Evolutionary conservation across 2,113 vertebrate genomes (phyloP), one percentile per base, ranked within the genome.

Genomic region (Barbus barbus): DNA sequence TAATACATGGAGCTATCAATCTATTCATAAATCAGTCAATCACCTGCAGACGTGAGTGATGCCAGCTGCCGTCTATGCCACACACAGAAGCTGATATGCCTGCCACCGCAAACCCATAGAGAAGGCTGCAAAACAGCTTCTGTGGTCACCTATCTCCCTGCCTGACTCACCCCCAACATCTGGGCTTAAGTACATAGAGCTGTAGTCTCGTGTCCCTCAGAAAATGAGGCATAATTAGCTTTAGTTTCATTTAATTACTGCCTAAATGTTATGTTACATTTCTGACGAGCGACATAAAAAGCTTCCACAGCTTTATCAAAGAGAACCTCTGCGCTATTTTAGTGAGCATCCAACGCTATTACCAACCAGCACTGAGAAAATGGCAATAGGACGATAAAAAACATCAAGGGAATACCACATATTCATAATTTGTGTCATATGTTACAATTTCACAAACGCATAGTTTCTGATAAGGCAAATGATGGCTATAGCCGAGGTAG

Each of bases 201-300:
- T 90, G 86, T 85, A 89, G 90, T 91, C 88, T 87, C 82, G 36
- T 26, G 87, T 90, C 82, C 88, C 88, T 86, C 88, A 86, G 83
- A 87, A 91, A 93, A 93, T 92, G 89, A 93, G 87, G 90, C 91
- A 91, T 95, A 94, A 94, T 94, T 93, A 92, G 90, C 91, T 88
- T 88, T 90, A 93, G 91, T 93, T 93, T 90, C 90, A 89, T 93
- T 93, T 94, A 94, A 95, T 94, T 93, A 93, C 93, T 94, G 91
- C 89, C 87, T 92, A 92, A 93, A 93, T 93, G 91, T 92, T 92
- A 90, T 92, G 91, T 92, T 91, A 91, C 85, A 88, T 91, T 94
- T 93, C 89, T 91, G 89, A 93, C 89, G 91, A 92, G 89, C 84
- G 90, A 93, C 91, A 92, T 91, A 92, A 90, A 92, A 94, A 92